A percentile compares a stretch with the other conserved stretches of the same genome.
These are phyloP conservation scores for Ciconia boyciana DNA, from an alignment of 2,113 vertebrate genomes.

Conservation along the genomic window DNA sequence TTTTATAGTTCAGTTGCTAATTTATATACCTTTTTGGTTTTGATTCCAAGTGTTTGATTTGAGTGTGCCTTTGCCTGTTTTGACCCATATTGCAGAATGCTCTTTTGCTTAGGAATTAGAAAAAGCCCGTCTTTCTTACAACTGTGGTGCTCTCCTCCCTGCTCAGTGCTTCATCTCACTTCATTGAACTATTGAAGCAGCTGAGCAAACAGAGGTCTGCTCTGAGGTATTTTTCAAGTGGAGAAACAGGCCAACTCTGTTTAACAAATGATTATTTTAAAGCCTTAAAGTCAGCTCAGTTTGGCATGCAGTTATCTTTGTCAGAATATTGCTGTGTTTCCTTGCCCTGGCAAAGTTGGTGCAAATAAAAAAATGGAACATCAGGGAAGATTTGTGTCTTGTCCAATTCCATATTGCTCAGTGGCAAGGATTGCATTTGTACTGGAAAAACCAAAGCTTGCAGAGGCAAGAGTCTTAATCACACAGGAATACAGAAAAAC, in stretches of 20 bases:
- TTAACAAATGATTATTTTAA: neutral
- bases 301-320: neutral
- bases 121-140: neutral
- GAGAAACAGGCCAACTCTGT: neutral
- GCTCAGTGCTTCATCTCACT: neutral
- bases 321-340: neutral
- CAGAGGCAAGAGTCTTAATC: neutral
- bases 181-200: neutral
- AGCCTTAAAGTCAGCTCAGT: neutral
- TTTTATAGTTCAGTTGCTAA: neutral
- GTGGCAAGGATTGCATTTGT: neutral
- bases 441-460: neutral
- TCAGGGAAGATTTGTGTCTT: neutral
- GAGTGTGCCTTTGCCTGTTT: neutral
- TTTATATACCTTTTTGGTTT: neutral
- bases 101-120: neutral
- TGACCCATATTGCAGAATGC: neutral
- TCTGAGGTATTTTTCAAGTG: neutral
- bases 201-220: neutral
- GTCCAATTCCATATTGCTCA: neutral
- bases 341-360: neutral
- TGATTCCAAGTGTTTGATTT: neutral
- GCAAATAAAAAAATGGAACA: neutral
- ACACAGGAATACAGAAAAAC: neutral
- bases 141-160: neutral